Evolutionary conservation across 2,797 vertebrate genomes (phyloP), one percentile per base, ranked within the genome.

Genomic region (Sebastes taczanowskii): DNA sequence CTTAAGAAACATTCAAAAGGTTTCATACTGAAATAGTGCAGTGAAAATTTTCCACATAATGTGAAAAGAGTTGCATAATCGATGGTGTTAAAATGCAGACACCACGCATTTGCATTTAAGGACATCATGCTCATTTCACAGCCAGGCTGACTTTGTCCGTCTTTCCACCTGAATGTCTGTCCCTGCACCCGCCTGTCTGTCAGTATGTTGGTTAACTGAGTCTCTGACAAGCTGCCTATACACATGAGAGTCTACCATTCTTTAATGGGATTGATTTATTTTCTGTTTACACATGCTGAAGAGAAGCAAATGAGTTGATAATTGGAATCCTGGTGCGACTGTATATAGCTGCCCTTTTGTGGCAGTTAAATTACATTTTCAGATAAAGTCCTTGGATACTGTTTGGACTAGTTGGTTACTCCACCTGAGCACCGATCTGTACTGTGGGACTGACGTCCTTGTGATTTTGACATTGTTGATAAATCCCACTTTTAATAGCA

Each of bases 111-210:
- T 78, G 23, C 64, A 83, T 77, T 83, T 76, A 38, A 75, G 49
- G 59, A 74, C 59, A 81, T 42, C 18, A 22, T 68, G 58, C 5
- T 66, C 60, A 77, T 83, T 83, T 75, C 49, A 74, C 81, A 84
- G 34, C 53, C 65, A 42, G 23, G 14, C 29, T 65, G 2, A 14
- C 2, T 71, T n/a, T 63, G 75, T 71, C 38, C 61, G 35, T 61
- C 46, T 62, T 14, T 77, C 60, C 71, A 3, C 32, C 23, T 72
- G 22, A 4, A 22, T 2, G 6, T 68, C 71, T 67, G 77, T 77
- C 77, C 38, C 30, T 61, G 18, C 53, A 49, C 2, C 16, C 2
- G 18, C 18, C 46, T 49, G 46, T 49, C 46, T 70, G 34, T 80
- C 55, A 22, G 30, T 42, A 4, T 53, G 18, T 66, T 65, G 14